Evolutionary conservation across 2,888 invertebrate species (phyloP).

Genomic region (Neoascia interrupta): DNA sequence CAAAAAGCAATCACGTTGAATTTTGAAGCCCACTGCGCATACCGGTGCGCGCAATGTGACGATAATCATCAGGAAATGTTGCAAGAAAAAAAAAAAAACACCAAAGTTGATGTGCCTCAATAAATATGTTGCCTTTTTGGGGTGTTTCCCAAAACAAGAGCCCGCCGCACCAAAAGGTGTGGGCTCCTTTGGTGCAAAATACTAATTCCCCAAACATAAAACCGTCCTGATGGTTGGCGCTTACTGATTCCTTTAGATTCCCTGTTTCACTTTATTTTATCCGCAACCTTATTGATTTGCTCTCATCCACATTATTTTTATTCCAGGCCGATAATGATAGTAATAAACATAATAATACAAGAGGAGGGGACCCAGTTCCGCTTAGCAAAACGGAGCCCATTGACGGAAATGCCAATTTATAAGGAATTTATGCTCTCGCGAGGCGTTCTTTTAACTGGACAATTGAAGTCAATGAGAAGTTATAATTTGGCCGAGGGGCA

Average conservation of each 20-base stretch:
- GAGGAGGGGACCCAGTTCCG: background rate
- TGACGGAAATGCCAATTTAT: slow-evolving; percentile 11
- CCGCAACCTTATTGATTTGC: slow-evolving; percentile 18
- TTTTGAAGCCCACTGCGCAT: background rate
- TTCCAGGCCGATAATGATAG: slow-evolving; percentile 40
- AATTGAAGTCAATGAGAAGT: slow-evolving; percentile 51
- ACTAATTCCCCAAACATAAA: slow-evolving; percentile 40
- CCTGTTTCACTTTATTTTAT: slow-evolving; percentile 19
- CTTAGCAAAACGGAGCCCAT: background rate
- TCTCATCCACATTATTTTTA: slow-evolving; percentile 24
- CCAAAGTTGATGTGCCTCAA: slow-evolving; percentile 34
- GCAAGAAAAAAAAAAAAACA: slow-evolving; percentile 15
- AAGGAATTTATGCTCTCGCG: background rate
- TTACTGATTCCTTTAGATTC: slow-evolving; percentile 7
- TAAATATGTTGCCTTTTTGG: slow-evolving; percentile 39
- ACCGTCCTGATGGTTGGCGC: slow-evolving; percentile 26
- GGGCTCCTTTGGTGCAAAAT: slow-evolving; percentile 28
- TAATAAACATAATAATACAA: slow-evolving; percentile 37
- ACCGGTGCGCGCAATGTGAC: slow-evolving; percentile 36
- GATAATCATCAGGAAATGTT: slow-evolving; percentile 64
- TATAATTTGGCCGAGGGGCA: slow-evolving; percentile 21
- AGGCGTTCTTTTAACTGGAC: slow-evolving; percentile 31
- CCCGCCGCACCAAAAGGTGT: background rate
- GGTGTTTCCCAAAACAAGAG: slow-evolving; percentile 16
- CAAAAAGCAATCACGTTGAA: too few relatives aligned